Percentiles rank a stretch among this genome's conserved stretches.
phyloP scores from a whole-genome alignment of 2,888 invertebrate genomes.

The Leptogaster cylindrica region DNA sequence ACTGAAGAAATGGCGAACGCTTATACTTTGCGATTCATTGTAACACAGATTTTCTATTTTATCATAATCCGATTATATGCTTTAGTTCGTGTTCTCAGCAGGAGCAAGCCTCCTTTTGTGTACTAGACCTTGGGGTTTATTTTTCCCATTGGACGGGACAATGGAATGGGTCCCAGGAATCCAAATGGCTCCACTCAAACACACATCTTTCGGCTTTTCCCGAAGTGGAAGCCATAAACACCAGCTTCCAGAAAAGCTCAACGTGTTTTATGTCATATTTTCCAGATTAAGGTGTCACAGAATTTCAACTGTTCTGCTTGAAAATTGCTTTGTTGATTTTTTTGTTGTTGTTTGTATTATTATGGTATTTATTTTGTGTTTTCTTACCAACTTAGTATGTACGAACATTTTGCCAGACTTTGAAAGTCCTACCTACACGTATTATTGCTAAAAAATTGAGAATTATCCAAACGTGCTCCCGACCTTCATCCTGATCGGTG shows the following conservation, averaged over 20 bases:
- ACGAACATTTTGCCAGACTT: too few species aligned
- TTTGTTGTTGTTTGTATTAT: slow-evolving; percentile 8
- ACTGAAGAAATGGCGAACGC: background rate
- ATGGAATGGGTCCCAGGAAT: background rate
- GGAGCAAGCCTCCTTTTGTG: background rate
- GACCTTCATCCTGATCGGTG: background rate
- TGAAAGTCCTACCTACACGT: background rate
- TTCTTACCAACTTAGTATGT: background rate
- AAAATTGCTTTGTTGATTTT: slow-evolving; percentile 34
- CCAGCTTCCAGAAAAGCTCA: slow-evolving; percentile 41
- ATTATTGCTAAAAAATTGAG: slow-evolving; percentile 9
- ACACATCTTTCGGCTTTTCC: slow-evolving; percentile 4
- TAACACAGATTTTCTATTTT: slow-evolving; percentile 24
- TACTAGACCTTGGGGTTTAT: too few species aligned
- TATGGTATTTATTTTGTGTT: background rate
- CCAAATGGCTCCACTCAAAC: slow-evolving; percentile 15
- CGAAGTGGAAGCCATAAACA: slow-evolving; percentile 17
- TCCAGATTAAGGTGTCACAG: slow-evolving; percentile 49
- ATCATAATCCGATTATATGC: slow-evolving; percentile 27
- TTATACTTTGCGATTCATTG: slow-evolving; percentile 26
- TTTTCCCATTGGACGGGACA: background rate
- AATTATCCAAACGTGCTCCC: slow-evolving; percentile 29
- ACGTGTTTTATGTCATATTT: slow-evolving; percentile 49
- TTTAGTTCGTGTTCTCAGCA: background rate
- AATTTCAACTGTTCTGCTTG: slow-evolving; percentile 22